Evolutionary conservation across 2,888 invertebrate species (phyloP), one percentile per base, ranked within the genome.

Genomic region (Phaonia tiefii): DNA sequence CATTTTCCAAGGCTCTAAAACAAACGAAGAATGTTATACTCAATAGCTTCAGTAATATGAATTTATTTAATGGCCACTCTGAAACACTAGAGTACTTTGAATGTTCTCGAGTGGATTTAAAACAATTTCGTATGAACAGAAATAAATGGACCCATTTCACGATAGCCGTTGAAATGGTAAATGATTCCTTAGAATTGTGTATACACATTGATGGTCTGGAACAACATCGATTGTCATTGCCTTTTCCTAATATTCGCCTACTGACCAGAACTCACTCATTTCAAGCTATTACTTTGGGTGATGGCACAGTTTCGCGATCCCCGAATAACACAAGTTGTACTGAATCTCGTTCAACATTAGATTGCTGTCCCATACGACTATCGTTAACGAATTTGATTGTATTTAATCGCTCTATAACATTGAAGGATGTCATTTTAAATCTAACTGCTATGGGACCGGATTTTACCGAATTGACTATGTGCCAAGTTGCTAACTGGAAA

Each of bases 361-460:
- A 89, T 58, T 85, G 86, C 1, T 83, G 84, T 60, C 85, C 85
- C 4, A 83, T 89, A 0, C 87, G 88, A 2, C 86, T 87, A 70
- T 86, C 87, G 2, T 74, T 91, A 2, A 88, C 91, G 2, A 91
- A 89, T 85, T 74, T 91, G n/a, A 87, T 90, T 77, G 81, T 91
- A 4, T 91, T 91, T 81, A 87, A 88, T 79, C 86, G 87, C 2
- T 85, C 86, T 11, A 80, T 91, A 0, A 71, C 69, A 0, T 84
- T 86, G 1, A 87, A 85, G 17, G 85, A 86, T 42, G 82, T 86
- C 0, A 81, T 91, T 70, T 83, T 88, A 11, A 88, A 89, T 81
- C 82, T 91, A 20, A 89, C 90, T 0, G 89, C 90, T 11, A 87
- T 91, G 86, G 91, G 91, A 1, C 90, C 91, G 1, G 90, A 91